Conservation (phyloP, 2,113 vertebrate species). For the Perccottus glenii region DNA sequence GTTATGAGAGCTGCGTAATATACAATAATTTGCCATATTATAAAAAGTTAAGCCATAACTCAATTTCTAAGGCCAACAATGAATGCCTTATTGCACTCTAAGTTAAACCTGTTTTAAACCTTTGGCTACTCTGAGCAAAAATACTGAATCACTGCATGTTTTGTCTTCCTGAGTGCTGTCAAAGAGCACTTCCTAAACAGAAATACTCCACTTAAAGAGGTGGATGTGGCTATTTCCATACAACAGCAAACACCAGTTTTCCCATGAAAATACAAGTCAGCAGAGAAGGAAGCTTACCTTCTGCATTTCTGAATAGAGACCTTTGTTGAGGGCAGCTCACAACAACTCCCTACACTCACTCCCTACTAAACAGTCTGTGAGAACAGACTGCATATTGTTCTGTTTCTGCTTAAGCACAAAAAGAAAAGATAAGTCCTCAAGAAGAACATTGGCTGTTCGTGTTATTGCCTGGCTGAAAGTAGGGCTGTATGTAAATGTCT, state of each 20-base stretch:
- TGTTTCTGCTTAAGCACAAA: neutral
- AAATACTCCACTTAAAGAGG: neutral
- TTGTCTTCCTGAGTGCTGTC: neutral
- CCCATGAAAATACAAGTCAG: conserved; percentile 19
- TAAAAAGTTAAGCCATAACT: too few relatives aligned
- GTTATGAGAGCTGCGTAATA: too few relatives aligned
- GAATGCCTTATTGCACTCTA: too few relatives aligned
- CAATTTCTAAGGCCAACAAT: too few relatives aligned
- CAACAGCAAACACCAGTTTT: neutral
- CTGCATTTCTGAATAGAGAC: conserved; percentile 31
- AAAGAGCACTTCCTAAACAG: neutral
- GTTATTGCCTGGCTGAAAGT: too few relatives aligned
- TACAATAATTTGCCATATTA: too few relatives aligned
- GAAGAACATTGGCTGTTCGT: neutral
- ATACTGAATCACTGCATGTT: neutral
- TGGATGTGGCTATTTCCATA: neutral
- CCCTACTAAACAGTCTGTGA: conserved; percentile 7
- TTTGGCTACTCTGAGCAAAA: neutral
- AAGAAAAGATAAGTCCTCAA: neutral
- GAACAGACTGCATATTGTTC: conserved; percentile 36
- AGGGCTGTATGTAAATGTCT: too few relatives aligned
- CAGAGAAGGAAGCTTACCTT: neutral
- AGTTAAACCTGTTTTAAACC: neutral
- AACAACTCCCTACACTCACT: conserved; percentile 4
- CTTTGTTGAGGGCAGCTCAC: conserved; percentile 30